Conservation (phyloP, 2,113 vertebrate genomes). For the Aptenodytes patagonicus region DNA sequence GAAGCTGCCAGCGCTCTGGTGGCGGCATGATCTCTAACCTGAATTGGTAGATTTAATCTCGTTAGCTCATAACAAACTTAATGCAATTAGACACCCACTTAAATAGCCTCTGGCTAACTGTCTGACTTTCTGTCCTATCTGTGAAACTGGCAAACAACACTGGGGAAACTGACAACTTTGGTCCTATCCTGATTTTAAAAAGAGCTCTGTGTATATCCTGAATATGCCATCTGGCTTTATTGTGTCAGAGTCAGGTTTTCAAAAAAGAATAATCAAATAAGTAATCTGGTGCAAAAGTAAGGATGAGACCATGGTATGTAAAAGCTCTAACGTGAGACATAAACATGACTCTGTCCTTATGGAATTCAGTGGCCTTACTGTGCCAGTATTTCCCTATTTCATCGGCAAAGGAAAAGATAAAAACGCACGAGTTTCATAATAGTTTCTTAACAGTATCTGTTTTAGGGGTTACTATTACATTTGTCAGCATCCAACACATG, state of each 20-base stretch:
- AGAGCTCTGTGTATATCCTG: not conserved
- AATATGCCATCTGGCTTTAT: not conserved
- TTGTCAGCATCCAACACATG: not conserved
- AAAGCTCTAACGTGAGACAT: not conserved
- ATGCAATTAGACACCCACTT: conserved; percentile 49
- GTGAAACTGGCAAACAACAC: conserved; percentile 1
- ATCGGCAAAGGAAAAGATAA: not conserved
- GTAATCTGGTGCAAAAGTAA: not conserved
- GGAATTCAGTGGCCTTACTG: not conserved
- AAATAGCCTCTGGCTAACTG: conserved; percentile 44
- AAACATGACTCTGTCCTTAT: conserved; percentile 8
- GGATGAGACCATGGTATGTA: not conserved
- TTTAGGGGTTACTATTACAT: conserved; percentile 7
- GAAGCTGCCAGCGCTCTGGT: not conserved
- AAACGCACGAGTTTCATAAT: not conserved
- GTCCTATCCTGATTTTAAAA: not conserved
- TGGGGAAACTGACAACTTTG: not conserved
- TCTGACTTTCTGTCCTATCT: conserved; percentile 30
- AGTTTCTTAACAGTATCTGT: conserved; percentile 14
- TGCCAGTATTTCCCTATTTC: conserved; percentile 15
- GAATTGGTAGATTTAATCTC: conserved; percentile 41
- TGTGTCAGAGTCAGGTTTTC: not conserved
- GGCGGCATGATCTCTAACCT: conserved; percentile 40
- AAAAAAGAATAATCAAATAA: not conserved
- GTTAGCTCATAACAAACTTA: conserved; percentile 46